Evolutionary conservation across 2,797 vertebrate genomes (phyloP), one percentile per base, ranked within the genome.

Genomic region (Sebastes jordani): DNA sequence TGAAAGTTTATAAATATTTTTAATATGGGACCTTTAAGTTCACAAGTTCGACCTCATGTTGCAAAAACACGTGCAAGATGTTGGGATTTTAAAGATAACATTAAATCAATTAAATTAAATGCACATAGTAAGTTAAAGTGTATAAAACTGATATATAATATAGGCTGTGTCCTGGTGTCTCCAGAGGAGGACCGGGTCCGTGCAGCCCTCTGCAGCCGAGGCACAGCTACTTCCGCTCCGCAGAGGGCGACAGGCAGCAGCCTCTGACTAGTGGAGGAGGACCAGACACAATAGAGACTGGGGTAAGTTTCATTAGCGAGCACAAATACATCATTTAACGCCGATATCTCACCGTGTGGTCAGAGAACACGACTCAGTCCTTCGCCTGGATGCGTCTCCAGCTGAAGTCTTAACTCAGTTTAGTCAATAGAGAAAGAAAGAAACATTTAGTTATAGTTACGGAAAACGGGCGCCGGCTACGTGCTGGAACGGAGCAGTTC

Each of bases 161-260:
- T 30, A 62, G 77, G 67, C 9, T 34, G 81, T n/a, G 81, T n/a
- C 3, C n/a, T 38, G 2, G 36, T 32, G 70, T 76, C 72, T 77
- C 88, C 89, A 55, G 76, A 74, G 83, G 1, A 62, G 81, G 62
- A 87, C 76, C 92, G 93, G 87, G 5, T 75, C 82, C 6, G 85
- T 29, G 92, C 96, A 95, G 95, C 95, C 94, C 95, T 88, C 95
- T 94, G 95, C 94, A 94, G 95, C 96, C 96, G 96, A 96, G 95
- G 95, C 14, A 81, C 61, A 38, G 88, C 89, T 95, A 97, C 97
- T 97, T 97, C 97, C 96, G 96, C 94, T 96, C 97, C 96, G 95
- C 96, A 97, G 95, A 95, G 95, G 93, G 96, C 95, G 94, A 96
- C 94, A 96, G 95, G 95, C 96, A 92, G 22, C 90, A 91, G 95